Conservation (phyloP, 2,888 invertebrate species). For the Noctua comes region DNA sequence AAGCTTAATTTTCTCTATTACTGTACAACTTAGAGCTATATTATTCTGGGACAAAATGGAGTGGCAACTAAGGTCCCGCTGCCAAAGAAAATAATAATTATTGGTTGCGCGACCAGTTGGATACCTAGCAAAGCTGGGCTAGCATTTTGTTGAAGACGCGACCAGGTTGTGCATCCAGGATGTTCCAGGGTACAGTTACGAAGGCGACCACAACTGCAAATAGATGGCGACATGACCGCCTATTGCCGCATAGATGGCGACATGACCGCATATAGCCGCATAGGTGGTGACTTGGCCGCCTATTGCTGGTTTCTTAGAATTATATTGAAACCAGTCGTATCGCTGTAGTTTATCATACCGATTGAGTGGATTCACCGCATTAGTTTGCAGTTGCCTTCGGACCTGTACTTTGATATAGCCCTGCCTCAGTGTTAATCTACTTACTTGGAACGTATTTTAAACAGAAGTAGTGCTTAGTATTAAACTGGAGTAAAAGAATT, state of each 20-base stretch:
- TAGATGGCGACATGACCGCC: background rate
- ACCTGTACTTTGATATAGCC: background rate
- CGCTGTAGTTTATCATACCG: background rate
- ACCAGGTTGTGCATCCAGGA: background rate
- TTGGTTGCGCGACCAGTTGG: background rate
- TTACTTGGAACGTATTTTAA: conserved; percentile 10
- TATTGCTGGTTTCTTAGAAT: too few species aligned
- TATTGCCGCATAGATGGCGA: background rate
- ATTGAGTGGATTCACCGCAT: background rate
- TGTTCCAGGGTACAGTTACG: background rate
- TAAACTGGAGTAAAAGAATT: conserved; percentile 26
- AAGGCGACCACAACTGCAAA: background rate
- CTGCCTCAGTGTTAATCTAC: background rate
- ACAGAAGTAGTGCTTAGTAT: conserved; percentile 20
- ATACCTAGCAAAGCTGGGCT: background rate
- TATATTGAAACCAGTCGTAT: background rate
- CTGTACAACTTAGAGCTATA: background rate
- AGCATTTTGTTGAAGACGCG: background rate
- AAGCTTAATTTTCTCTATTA: background rate
- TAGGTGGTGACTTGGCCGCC: background rate
- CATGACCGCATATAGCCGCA: too few species aligned
- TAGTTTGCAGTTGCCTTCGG: background rate
- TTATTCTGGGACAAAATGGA: background rate
- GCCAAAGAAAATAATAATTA: background rate
- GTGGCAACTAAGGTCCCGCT: background rate